Base-by-base conservation (phyloP, 2,888 invertebrate genomes). In the Habrosyne pyritoides region DNA sequence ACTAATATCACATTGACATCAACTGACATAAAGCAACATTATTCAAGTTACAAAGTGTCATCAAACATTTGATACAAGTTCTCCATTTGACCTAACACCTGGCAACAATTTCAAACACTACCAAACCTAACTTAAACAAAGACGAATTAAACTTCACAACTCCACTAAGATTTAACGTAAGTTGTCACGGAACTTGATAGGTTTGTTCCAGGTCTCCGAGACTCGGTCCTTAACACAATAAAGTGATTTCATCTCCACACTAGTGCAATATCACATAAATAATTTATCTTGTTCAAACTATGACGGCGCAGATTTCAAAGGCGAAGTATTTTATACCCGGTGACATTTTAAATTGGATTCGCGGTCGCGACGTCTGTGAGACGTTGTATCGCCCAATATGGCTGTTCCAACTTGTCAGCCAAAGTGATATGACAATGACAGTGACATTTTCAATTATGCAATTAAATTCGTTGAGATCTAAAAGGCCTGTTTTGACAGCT, bases 331-430 rank as follows among this genome's bases (percentile, higher is more conserved):
- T 70, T 64, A 50, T 50, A 56, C 61, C 50, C 55, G 54, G 57
- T 53, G 71, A 71, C 76, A 69, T 57, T 75, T 73, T 73, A 75
- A 75, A 75, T 75, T 75, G 73, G 71, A 69, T 74, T 67, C 56
- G 63, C 55, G 58, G 66, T n/a, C n/a, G 18, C 18, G 42, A 42
- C 42, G 18, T 42, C 42, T 42, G 24, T 24, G 36, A 36, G 36
- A 36, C 12, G 14, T 36, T 49, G 50, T 50, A 28, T 30, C 48
- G 26, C n/a, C 50, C 12, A 30, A 30, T 14, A 28, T 50, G 24
- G 21, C 30, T 21, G 21, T 28, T 21, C 21, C 28, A 28, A 28
- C 28, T 12, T 28, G 30, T 21, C 30, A 18, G 42, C 8, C 18
- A 42, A 36, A 14, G 42, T 42, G 42, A 18, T 18, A 18, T 42